These are phyloP conservation scores for Mastacembelus armatus DNA, from an alignment of 2,797 vertebrate genomes.

Conservation along the genomic window DNA sequence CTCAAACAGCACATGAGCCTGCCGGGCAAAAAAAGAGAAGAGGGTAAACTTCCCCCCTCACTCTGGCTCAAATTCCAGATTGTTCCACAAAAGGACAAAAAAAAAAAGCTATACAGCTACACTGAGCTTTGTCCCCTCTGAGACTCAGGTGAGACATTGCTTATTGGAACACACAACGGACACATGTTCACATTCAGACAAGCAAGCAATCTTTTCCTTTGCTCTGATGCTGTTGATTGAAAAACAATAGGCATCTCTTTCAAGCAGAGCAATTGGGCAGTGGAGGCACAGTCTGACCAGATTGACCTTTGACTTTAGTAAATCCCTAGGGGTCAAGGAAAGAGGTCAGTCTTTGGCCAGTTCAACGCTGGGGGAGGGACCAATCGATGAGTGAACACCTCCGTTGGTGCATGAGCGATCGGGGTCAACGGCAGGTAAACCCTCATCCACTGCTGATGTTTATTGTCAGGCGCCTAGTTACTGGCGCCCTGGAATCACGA, in stretches of 20 bases:
- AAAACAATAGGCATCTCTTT: slow-evolving; percentile 69
- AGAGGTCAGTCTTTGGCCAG: slow-evolving; percentile 69
- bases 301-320: slow-evolving; percentile 73
- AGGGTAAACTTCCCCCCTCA: slow-evolving; percentile 38
- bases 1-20: slow-evolving; percentile 68
- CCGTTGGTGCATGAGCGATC: slow-evolving; percentile 28
- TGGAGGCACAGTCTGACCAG: slow-evolving; percentile 65
- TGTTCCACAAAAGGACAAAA: slow-evolving; percentile 48
- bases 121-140: slow-evolving; percentile 17
- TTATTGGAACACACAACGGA: slow-evolving; percentile 46
- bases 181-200: slow-evolving; percentile 42
- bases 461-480: slow-evolving; percentile 70
- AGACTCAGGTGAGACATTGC: slow-evolving; percentile 44
- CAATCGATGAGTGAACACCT: slow-evolving; percentile 69
- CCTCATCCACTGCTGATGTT: slow-evolving; percentile 67
- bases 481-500: slow-evolving; percentile 45
- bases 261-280: slow-evolving; percentile 58
- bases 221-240: slow-evolving; percentile 62
- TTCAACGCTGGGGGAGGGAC: slow-evolving; percentile 55
- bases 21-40: slow-evolving; percentile 49
- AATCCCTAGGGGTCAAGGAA: slow-evolving; percentile 73
- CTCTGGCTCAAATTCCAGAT: slow-evolving; percentile 45
- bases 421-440: slow-evolving; percentile 78
- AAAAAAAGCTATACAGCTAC: slow-evolving; percentile 3
- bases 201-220: slow-evolving; percentile 40